These are phyloP conservation scores for Desoria tigrina DNA, from an alignment of 2,888 invertebrate genomes.

Conservation along the genomic window DNA sequence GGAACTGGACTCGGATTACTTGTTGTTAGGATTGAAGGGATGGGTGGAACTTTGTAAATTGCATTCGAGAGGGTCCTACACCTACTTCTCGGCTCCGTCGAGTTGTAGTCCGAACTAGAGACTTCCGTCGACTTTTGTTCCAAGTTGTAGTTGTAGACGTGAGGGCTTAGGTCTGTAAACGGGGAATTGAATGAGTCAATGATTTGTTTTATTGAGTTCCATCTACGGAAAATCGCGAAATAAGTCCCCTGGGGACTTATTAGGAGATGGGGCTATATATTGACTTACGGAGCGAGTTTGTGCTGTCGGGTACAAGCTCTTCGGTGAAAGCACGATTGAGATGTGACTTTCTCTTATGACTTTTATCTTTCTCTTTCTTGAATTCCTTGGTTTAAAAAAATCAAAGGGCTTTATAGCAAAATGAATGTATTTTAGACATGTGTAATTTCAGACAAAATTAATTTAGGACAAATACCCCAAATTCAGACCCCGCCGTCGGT, in stretches of 20 bases:
- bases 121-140: background rate
- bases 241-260: background rate
- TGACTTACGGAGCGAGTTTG: constrained; percentile 27
- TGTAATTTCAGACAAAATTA: no score
- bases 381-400: constrained; percentile 25
- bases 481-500: constrained; percentile 30
- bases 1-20: constrained; percentile 7
- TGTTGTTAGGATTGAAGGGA: constrained; percentile 35
- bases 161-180: constrained; percentile 29
- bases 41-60: constrained; percentile 35
- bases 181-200: no score
- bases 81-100: background rate
- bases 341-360: constrained; percentile 49
- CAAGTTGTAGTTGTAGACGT: background rate
- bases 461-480: constrained; percentile 28
- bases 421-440: no score
- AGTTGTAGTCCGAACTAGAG: background rate
- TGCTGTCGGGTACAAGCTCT: constrained; percentile 41
- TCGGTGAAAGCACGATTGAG: constrained; percentile 49
- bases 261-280: no score
- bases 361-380: constrained; percentile 48
- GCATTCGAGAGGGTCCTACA: background rate
- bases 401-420: no score
- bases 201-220: no score
- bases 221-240: no score